Percentiles rank a stretch among this genome's conserved stretches.
Evolutionary conservation across 92 coral and sea anemone genomes (phyloP).

Genomic region (Heteractis magnifica): DNA sequence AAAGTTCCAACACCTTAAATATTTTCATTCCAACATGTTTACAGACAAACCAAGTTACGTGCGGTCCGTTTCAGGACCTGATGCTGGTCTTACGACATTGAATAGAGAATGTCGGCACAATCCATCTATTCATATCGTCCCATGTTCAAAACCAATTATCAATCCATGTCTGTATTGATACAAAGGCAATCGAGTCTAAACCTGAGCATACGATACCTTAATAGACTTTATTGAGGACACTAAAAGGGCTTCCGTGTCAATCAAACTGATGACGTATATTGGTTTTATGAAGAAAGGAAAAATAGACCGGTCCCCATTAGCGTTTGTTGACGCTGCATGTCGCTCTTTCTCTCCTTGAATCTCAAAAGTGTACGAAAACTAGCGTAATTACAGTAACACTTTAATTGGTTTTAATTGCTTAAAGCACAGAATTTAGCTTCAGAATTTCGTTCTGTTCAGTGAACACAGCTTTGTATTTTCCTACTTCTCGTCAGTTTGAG

Average conservation of each 20-base stretch:
- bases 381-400: neutral
- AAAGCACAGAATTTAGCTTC: neutral
- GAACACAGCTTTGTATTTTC: too few relatives aligned
- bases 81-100: neutral
- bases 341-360: neutral
- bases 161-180: neutral
- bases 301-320: neutral
- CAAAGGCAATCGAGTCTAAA: neutral
- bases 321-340: neutral
- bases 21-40: too few relatives aligned
- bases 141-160: neutral
- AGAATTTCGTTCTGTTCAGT: too few relatives aligned
- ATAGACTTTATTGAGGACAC: constrained; percentile 13
- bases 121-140: neutral
- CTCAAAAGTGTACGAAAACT: neutral
- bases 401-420: neutral
- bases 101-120: neutral
- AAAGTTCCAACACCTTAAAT: too few relatives aligned
- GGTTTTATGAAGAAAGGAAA: neutral
- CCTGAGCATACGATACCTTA: constrained; percentile 22
- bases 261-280: constrained; percentile 9
- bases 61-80: too few relatives aligned
- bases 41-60: too few relatives aligned
- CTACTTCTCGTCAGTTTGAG: too few relatives aligned
- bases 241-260: constrained; percentile 27